Percentiles rank a stretch among this genome's conserved stretches.
phyloP scores from a whole-genome alignment of 2,113 vertebrate genomes.

The Dromiciops gliroides region DNA sequence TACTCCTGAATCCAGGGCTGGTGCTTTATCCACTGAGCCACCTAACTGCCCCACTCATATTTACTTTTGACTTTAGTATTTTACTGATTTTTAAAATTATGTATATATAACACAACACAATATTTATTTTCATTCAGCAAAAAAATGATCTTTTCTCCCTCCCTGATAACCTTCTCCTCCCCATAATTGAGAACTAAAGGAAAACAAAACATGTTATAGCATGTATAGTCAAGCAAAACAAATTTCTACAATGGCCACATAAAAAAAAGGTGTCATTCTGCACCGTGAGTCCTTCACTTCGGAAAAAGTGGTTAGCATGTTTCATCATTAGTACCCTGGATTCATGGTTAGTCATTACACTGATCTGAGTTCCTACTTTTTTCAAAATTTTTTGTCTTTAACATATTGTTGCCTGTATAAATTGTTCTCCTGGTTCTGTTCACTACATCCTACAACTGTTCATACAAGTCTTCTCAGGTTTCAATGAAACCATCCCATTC shows the following conservation, averaged over 20 bases:
- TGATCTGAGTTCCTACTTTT: neutral
- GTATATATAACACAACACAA: no score
- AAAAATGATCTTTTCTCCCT: neutral
- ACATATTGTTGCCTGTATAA: neutral
- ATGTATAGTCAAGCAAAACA: no score
- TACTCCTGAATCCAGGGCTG: no score
- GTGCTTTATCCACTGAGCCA: no score
- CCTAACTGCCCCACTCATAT: no score
- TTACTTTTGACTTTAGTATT: neutral
- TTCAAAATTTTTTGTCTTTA: neutral
- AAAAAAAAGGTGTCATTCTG: no score
- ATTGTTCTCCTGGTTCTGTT: neutral
- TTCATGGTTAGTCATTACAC: neutral
- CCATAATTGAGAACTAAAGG: neutral
- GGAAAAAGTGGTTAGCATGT: neutral
- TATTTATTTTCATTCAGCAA: neutral
- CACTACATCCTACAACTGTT: neutral
- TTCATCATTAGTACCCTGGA: neutral
- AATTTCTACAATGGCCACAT: neutral
- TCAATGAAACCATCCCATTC: neutral
- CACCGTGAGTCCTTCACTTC: neutral
- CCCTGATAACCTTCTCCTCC: neutral
- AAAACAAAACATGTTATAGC: neutral
- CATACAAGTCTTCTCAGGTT: neutral
- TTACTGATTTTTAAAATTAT: neutral